Base-by-base conservation (phyloP, 1,140 invertebrate species). In the Melitaea cinxia region DNA sequence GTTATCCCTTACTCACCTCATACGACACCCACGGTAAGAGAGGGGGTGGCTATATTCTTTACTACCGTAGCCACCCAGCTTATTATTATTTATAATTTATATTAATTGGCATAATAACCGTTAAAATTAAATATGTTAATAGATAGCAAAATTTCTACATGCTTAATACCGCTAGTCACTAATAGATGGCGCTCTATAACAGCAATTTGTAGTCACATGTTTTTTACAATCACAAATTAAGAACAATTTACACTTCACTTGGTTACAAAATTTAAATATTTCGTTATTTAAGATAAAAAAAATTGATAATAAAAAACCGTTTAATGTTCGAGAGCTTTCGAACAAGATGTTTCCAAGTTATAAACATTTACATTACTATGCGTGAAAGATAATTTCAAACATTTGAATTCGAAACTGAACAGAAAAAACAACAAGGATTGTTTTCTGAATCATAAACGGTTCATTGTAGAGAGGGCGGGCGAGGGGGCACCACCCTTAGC, bases 371-470 rank as follows among this genome's bases (percentile, higher is more conserved):
- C n/a, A n/a, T 47, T 47, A 47, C 4, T n/a, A 42, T 42, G 17
- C 42, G 23, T 49, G 42, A 49, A 26, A 12, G 15, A 58, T 35
- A 47, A 58, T 58, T 58, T 47, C 42, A 26, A 58, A 58, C 23
- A 17, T 35, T 59, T 33, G 26, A 55, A 58, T 67, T 57, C 42
- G 30, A 45, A 53, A 65, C 49, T 49, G 28, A 19, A 52, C 45
- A 15, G 66, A 65, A 68, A 57, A 60, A 58, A 66, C 61, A 78
- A 69, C 64, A 47, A 59, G 63, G 65, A 53, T 65, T 65, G 62
- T 64, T 73, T 70, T 67, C 65, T 61, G 70, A 72, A 82, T 77
- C 73, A 79, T 80, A 78, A 82, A 73, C 77, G 72, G 69, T 68
- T 56, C 64, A 70, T 66, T 73, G 75, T 74, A 61, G 68, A 53